Evolutionary conservation across 2,888 invertebrate genomes (phyloP), one percentile per base, ranked within the genome.

Genomic region (Leistus spinibarbis): DNA sequence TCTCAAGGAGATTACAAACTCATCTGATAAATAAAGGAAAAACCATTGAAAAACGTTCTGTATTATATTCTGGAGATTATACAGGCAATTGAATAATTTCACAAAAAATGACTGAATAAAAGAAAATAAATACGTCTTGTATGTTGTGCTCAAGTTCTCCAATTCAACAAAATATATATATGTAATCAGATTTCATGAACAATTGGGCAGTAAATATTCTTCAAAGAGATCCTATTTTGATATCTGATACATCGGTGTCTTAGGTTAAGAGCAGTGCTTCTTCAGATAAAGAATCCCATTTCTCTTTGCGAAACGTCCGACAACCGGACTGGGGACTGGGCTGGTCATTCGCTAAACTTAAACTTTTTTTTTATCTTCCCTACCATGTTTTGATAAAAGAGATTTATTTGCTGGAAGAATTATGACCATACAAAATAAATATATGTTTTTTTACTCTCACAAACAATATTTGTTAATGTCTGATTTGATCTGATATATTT

Each of bases 171-270:
- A 66, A 75, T 56, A 73, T 68, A 54, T 76, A 76, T 68, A 54
- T 76, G 77, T 78, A 78, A 78, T 78, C 78, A 77, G 78, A 78
- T 78, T 78, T 78, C 76, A 78, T 72, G 78, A 76, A 77, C 77
- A 78, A 78, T 78, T 77, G 78, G 72, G 71, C 73, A 69, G 66
- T 77, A 70, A 77, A 77, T 76, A 76, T 78, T 71, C 70, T 62
- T 76, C 75, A 75, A 75, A 75, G 64, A 53, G 75, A 75, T 69
- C 69, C 75, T 62, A 75, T 75, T 75, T 66, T 75, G 75, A 75
- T 75, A 75, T 75, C 75, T 75, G 75, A 74, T 73, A 73, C 66
- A 62, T 75, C 64, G 69, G 60, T 27, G 66, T 56, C 22, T 63
- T 23, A 16, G 17, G n/a, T 10, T 22, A 66, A 57, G 67, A 63